Evolutionary conservation across 2,113 vertebrate species (phyloP).

Genomic region (Capreolus pygargus): DNA sequence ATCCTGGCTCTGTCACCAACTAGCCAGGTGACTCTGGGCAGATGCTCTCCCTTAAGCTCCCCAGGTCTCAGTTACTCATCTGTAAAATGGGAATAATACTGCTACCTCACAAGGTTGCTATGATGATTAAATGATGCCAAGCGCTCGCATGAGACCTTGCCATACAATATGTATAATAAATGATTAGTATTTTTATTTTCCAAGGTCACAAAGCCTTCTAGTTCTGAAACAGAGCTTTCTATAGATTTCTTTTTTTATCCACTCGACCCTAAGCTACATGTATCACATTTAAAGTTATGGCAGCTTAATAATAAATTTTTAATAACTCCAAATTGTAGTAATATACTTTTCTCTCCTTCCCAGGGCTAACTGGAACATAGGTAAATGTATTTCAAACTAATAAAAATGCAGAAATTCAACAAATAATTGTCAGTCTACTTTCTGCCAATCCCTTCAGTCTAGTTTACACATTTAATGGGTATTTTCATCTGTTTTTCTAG

Average conservation of each 20-base stretch:
- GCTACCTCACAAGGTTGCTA: background rate
- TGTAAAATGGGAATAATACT: background rate
- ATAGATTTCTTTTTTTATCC: background rate
- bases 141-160: background rate
- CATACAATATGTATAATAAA: background rate
- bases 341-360: background rate
- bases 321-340: background rate
- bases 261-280: background rate
- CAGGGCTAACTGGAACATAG: background rate
- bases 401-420: conserved; percentile 35
- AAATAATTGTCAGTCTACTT: background rate
- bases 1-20: background rate
- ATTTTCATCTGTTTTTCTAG: conserved; percentile 23
- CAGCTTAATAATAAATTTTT: background rate
- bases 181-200: background rate
- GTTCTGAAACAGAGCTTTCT: background rate
- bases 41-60: background rate
- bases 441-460: conserved; percentile 1
- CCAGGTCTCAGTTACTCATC: background rate
- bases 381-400: conserved; percentile 25
- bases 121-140: background rate
- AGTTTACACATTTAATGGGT: conserved; percentile 24
- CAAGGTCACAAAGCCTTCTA: background rate
- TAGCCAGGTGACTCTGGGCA: background rate
- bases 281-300: background rate